Evolutionary conservation across 2,888 invertebrate genomes (phyloP).

Genomic region (Spilarctia lutea): DNA sequence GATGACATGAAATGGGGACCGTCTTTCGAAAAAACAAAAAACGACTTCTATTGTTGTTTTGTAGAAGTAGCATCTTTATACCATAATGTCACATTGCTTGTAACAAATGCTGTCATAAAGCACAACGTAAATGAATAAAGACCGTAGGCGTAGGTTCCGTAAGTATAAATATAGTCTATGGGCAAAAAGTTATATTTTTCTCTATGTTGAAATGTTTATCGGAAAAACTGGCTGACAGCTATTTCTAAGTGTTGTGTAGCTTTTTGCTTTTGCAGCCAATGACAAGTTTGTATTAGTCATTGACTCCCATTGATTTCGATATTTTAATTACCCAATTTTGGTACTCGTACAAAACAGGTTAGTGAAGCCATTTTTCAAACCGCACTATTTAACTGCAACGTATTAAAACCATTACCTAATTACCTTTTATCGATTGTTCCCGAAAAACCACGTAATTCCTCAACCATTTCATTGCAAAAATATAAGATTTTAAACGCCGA

Average conservation of each 20-base stretch:
- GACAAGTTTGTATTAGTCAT: not conserved
- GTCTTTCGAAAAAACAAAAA: no score
- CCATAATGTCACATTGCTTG: not conserved
- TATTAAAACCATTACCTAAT: not conserved
- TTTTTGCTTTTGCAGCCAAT: not conserved
- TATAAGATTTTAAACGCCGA: not conserved
- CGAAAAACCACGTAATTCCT: not conserved
- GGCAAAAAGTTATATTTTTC: not conserved
- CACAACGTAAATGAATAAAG: no score
- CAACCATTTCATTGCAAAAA: not conserved
- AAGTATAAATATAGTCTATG: not conserved
- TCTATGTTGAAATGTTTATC: not conserved
- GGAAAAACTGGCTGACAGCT: not conserved
- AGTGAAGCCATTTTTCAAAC: not conserved
- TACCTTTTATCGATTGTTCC: not conserved
- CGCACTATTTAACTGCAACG: not conserved
- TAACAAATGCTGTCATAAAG: no score
- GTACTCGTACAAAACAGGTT: not conserved
- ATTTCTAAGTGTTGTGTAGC: not conserved
- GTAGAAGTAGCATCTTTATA: not conserved
- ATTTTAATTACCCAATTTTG: not conserved
- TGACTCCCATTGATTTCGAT: not conserved
- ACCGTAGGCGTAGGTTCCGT: no score
- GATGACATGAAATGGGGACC: no score
- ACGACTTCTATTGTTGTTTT: not conserved